These are phyloP conservation scores for Physella acuta DNA, from an alignment of 1,140 invertebrate species.

Conservation along the genomic window DNA sequence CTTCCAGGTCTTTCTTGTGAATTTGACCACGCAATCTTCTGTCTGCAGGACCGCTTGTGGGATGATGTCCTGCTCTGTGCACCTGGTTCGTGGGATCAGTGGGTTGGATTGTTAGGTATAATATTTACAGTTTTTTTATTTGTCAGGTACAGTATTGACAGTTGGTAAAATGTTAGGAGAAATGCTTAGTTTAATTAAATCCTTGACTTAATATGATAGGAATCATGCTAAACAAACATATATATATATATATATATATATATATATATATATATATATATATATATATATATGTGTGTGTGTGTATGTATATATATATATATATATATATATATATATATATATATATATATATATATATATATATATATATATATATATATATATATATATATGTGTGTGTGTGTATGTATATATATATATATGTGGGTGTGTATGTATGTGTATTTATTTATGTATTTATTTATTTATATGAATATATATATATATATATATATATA, in stretches of 20 bases:
- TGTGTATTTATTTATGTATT: background rate
- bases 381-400: background rate
- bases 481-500: background rate
- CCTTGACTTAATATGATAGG: too few species aligned
- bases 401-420: background rate
- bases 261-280: background rate
- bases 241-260: background rate
- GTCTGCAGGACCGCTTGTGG: too few species aligned
- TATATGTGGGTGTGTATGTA: background rate
- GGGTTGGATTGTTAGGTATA: too few species aligned
- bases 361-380: background rate
- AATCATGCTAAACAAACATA: too few species aligned
- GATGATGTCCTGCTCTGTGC: too few species aligned
- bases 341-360: background rate
- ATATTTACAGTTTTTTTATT: too few species aligned
- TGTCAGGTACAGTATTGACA: too few species aligned
- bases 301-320: background rate
- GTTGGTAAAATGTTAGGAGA: too few species aligned
- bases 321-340: background rate
- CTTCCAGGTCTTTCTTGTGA: too few species aligned
- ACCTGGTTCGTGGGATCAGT: too few species aligned
- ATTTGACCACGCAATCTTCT: too few species aligned
- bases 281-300: background rate
- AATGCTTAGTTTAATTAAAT: too few species aligned
- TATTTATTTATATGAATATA: background rate